A percentile compares a stretch with the other conserved stretches of the same genome.
phyloP scores from a whole-genome alignment of 2,797 vertebrate species.

The Hipposideros larvatus region DNA sequence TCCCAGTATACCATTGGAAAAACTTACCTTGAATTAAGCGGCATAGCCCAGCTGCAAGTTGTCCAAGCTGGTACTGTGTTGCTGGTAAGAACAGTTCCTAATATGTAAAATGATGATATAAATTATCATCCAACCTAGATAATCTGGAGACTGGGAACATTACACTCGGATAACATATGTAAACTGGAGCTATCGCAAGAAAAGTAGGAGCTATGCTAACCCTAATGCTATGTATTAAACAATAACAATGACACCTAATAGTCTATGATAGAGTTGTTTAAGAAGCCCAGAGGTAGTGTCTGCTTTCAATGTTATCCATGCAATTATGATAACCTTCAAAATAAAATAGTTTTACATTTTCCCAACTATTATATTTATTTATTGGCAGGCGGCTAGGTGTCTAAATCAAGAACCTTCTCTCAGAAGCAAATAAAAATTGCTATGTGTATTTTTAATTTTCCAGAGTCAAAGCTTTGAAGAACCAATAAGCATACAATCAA shows the following conservation, averaged over 20 bases:
- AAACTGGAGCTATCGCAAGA: neutral
- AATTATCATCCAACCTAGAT: neutral
- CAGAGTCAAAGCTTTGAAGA: conserved; percentile 77
- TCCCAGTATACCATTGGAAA: neutral
- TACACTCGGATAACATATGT: neutral
- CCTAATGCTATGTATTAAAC: neutral
- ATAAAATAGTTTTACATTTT: conserved; percentile 59
- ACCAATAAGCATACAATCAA: conserved; percentile 69
- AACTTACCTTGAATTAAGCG: neutral
- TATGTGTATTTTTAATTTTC: conserved; percentile 84
- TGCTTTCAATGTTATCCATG: conserved; percentile 20
- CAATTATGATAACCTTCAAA: conserved; percentile 2
- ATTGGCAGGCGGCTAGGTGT: conserved; percentile 44
- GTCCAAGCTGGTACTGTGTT: neutral
- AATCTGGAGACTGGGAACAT: neutral
- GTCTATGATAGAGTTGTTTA: neutral
- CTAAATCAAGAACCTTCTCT: conserved; percentile 80
- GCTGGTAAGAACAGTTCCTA: neutral
- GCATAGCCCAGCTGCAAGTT: neutral
- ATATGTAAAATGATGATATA: neutral
- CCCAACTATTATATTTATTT: conserved; percentile 68
- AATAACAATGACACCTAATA: neutral
- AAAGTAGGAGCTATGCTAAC: neutral
- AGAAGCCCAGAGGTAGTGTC: neutral
- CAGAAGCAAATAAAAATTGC: conserved; percentile 79